Evolutionary conservation across 2,888 invertebrate species (phyloP), one percentile per base, ranked within the genome.

Genomic region (Stenoptilia bipunctidactyla): DNA sequence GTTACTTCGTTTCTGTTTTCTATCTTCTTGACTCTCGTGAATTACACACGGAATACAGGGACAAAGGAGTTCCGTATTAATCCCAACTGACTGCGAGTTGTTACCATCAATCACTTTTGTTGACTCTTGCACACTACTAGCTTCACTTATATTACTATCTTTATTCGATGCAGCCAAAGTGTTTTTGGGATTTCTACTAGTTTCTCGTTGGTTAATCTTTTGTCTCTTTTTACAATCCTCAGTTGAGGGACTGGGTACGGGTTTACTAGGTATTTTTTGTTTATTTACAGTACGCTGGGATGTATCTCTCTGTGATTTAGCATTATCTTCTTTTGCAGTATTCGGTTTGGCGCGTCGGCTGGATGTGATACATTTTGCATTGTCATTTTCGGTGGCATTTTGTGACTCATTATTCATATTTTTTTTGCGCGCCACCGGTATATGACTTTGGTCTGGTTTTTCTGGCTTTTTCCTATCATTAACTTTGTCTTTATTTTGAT

Each of bases 141-240:
- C 82, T 48, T 74, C 55, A 52, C 82, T 83, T 58, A 82, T 71
- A 37, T 63, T 76, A 38, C 48, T 71, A 54, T 75, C 74, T 62
- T 74, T 74, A 8, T 20, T 20, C 20, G 8, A 3, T 8, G 20
- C 20, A 5, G 8, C 20, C 8, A 8, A 20, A 20, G 20, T 5
- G 20, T 3, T 20, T 20, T 20, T 20, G 8, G 20, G 8, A n/a
- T n/a, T n/a, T 8, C 8, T 3, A 20, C 20, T 5, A 20, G 20
- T 3, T 25, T 47, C 45, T 45, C 55, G 58, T 33, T 46, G 43
- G 8, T 43, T 34, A 39, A 50, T 45, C 14, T 27, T 2, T 47
- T 46, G 42, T 46, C 48, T 45, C 43, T 47, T 6, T 34, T 34
- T 34, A 3, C 34, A 40, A 42, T 39, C 40, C 6, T 38, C 30